Base-by-base conservation (phyloP, 2,888 invertebrate genomes). In the Brachyptera putata region DNA sequence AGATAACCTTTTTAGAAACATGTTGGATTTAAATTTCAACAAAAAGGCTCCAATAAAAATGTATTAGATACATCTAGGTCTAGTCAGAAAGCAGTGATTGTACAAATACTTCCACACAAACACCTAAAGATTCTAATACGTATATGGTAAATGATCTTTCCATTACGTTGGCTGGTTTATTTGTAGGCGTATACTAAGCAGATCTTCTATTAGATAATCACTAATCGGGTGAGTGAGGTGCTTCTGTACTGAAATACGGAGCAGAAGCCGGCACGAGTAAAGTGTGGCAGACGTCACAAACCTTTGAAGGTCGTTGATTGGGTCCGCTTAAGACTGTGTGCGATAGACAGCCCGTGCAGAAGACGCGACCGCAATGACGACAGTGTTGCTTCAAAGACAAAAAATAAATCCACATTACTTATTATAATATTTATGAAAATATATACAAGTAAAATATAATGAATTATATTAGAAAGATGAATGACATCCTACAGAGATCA, bases 281-380 rank as follows among this genome's bases (percentile, higher is more conserved):
- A 55, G 98, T 99, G 80, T 97, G 95, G 79, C 98, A 99, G 62
- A 98, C 94, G 75, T 91, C 87, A 80, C 99, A 99, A 66, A 99
- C 98, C 73, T 88, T 87, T 60, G 95, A 91, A 41, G 87, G 87
- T 67, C 87, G 80, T 67, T 85, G 83, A 69, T 91, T 87, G 65
- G 95, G 95, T 39, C 98, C 98, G 68, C 87, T 84, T 14, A 67
- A 73, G 67, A 99, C 95, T 46, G 80, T 79, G 75, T 89, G 89
- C 57, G 85, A 77, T 69, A 91, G 80, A 79, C 99, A 99, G 67
- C 84, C 79, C 58, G 80, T 79, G 79, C 99, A 99, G 81, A 95
- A 98, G 70, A 99, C 91, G 73, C 90, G 89, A 24, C 96, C 97
- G 79, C 98, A 98, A 78, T 98, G 97, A 56, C 89, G 85, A 74